These are phyloP conservation scores for Australoheros facetus DNA, from an alignment of 2,797 vertebrate species.

Conservation along the genomic window DNA sequence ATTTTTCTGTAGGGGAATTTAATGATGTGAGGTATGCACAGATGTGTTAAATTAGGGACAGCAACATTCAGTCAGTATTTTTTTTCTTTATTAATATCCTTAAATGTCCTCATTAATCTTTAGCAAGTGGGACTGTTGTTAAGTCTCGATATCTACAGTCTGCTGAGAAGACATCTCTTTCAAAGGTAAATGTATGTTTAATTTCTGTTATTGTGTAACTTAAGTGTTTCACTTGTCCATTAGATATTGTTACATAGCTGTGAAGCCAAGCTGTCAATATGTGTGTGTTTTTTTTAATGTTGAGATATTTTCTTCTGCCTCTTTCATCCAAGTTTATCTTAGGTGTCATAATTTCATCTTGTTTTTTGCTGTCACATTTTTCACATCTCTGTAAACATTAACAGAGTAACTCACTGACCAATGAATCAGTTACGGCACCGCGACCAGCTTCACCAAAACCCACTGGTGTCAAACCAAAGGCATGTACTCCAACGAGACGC, in stretches of 20 bases:
- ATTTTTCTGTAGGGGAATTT: neutral
- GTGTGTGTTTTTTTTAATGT: neutral
- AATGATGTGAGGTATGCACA: neutral
- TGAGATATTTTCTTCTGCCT: neutral
- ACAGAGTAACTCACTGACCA: constrained; percentile 68
- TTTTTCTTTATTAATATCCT: neutral
- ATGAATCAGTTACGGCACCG: constrained; percentile 54
- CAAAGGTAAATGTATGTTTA: constrained; percentile 75
- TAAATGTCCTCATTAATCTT: constrained; percentile 2
- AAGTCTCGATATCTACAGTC: constrained; percentile 87
- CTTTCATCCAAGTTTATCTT: neutral
- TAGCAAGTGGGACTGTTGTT: constrained; percentile 79
- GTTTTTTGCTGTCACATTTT: neutral
- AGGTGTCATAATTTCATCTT: neutral
- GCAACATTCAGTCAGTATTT: neutral
- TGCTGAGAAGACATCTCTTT: constrained; percentile 68
- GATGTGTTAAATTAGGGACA: neutral
- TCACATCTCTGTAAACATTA: constrained; percentile 12
- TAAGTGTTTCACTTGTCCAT: neutral
- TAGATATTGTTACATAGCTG: neutral
- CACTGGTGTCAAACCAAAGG: constrained; percentile 51
- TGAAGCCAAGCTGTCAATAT: neutral
- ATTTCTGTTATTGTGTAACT: neutral
- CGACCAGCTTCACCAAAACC: constrained; percentile 62
- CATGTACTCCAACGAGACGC: constrained; percentile 59